phyloP scores from a whole-genome alignment of 2,797 vertebrate species.

The Poeciliopsis presidionis region DNA sequence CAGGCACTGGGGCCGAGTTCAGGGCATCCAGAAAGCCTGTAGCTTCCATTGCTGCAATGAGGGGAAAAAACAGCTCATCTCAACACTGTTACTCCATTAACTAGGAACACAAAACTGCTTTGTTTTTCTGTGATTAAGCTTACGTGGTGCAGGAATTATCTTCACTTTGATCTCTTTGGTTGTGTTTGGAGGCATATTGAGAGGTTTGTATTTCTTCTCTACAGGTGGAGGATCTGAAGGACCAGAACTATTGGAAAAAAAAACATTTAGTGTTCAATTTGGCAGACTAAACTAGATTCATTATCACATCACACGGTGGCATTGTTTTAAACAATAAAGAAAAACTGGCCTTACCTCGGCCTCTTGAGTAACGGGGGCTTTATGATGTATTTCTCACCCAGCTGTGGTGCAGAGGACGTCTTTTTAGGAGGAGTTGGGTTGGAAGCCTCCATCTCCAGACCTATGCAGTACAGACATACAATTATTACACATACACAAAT shows the following conservation, averaged over 20 bases:
- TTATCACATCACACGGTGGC: slow-evolving; percentile 1
- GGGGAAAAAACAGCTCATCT: neutral
- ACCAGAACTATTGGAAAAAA: slow-evolving; percentile 49
- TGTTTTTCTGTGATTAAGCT: slow-evolving; percentile 31
- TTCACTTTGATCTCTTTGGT: slow-evolving; percentile 98
- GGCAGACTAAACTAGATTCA: neutral
- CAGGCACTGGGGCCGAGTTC: slow-evolving; percentile 93
- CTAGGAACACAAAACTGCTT: neutral
- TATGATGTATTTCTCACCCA: slow-evolving; percentile 92
- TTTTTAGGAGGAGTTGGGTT: slow-evolving; percentile 86
- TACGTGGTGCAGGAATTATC: slow-evolving; percentile 94
- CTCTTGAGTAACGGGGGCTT: slow-evolving; percentile 92
- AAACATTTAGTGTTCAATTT: neutral
- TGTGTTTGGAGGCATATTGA: slow-evolving; percentile 90
- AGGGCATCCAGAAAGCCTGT: slow-evolving; percentile 93
- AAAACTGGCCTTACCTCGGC: slow-evolving; percentile 79
- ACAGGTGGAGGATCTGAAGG: slow-evolving; percentile 77
- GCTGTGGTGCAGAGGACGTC: slow-evolving; percentile 71
- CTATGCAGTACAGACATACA: slow-evolving; percentile 53
- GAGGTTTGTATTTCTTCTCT: slow-evolving; percentile 97
- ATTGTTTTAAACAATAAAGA: neutral
- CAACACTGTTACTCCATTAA: neutral
- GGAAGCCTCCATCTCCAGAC: slow-evolving; percentile 89
- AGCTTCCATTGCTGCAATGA: slow-evolving; percentile 88
- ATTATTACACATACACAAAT: neutral